These are phyloP conservation scores for Homarus americanus DNA, from an alignment of 1,140 invertebrate genomes.

Conservation along the genomic window DNA sequence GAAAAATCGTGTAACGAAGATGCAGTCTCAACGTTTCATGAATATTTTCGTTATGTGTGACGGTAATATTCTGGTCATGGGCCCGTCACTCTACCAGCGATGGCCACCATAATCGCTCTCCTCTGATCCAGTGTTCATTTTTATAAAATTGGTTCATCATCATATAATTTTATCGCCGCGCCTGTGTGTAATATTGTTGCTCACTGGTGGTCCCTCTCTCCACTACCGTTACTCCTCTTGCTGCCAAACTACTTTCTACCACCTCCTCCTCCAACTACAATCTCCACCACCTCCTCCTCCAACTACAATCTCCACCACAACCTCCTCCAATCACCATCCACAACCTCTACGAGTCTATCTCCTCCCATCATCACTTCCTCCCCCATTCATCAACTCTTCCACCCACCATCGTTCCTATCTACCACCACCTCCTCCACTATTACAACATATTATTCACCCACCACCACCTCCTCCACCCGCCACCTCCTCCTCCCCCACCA, in stretches of 20 bases:
- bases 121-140: not conserved
- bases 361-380: not conserved
- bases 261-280: not conserved
- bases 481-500: not conserved
- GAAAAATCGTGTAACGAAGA: not conserved
- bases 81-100: not conserved
- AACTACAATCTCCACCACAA: not conserved
- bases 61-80: not conserved
- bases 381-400: not conserved
- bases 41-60: not conserved
- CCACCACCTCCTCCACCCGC: not conserved
- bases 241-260: not conserved
- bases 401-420: not conserved
- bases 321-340: not conserved
- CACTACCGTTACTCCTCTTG: too few species aligned
- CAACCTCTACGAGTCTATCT: too few species aligned
- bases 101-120: constrained; percentile 4
- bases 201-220: not conserved
- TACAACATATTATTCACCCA: not conserved
- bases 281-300: not conserved
- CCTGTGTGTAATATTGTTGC: not conserved
- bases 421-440: not conserved
- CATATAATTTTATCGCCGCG: constrained; percentile 5
- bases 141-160: constrained; percentile 12
- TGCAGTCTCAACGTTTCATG: not conserved